A percentile compares a stretch with the other conserved stretches of the same genome.
phyloP scores from a whole-genome alignment of 2,888 invertebrate species.

The Odontocolon sp. region DNA sequence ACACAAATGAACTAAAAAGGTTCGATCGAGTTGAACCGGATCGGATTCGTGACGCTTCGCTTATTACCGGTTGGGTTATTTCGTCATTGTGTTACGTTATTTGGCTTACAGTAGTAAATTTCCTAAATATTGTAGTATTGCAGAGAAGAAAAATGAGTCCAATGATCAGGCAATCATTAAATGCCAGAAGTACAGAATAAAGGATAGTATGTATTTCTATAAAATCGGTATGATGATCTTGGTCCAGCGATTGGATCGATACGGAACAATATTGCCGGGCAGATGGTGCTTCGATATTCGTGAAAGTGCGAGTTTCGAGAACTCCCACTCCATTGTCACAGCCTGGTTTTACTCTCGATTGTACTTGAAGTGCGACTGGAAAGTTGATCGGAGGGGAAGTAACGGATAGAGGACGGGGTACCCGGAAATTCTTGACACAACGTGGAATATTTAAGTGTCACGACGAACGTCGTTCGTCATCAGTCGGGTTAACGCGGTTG shows the following conservation, averaged over 20 bases:
- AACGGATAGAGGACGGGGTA: conserved; percentile 17
- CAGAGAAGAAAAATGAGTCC: no score
- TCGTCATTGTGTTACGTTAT: no score
- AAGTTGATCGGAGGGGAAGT: conserved; percentile 42
- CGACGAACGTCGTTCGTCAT: conserved; percentile 60
- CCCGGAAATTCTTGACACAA: conserved; percentile 30
- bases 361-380: conserved; percentile 33
- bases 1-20: no score
- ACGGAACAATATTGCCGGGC: background rate
- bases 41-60: no score
- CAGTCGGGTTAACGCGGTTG: conserved; percentile 68
- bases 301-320: conserved; percentile 46
- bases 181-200: no score
- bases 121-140: no score
- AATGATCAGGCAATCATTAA: no score
- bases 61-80: no score
- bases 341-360: conserved; percentile 34
- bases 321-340: conserved; percentile 3
- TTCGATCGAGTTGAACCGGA: no score
- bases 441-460: conserved; percentile 74
- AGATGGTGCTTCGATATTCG: conserved; percentile 40
- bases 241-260: conserved; percentile 1
- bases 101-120: no score
- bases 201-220: no score
- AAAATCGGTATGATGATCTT: conserved; percentile 1